Conservation (phyloP, 2,113 vertebrate genomes). For the Campylomormyrus tamandua region DNA sequence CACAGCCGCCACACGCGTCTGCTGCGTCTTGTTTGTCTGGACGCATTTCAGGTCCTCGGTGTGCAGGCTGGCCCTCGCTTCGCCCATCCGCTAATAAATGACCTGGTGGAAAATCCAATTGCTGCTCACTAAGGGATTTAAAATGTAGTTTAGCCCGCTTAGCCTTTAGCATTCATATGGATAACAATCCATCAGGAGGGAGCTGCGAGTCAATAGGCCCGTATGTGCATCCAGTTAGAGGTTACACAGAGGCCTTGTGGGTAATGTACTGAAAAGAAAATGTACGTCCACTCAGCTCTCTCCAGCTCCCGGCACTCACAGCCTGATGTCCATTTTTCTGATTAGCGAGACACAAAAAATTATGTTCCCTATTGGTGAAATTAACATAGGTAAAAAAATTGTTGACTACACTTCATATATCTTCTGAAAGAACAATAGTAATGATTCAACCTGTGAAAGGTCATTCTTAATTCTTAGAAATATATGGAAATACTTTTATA, state of each 20-base stretch:
- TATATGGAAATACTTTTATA: neutral
- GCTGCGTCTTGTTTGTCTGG: neutral
- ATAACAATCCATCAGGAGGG: neutral
- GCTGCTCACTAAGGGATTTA: neutral
- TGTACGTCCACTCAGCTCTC: neutral
- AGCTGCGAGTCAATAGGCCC: neutral
- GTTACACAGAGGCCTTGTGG: neutral
- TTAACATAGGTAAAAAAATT: neutral
- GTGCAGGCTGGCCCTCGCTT: neutral
- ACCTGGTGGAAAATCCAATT: neutral
- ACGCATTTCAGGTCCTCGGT: neutral
- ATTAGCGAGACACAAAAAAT: neutral
- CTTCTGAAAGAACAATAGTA: neutral
- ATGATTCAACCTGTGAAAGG: neutral
- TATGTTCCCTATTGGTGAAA: neutral
- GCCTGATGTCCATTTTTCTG: neutral
- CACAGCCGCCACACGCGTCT: neutral
- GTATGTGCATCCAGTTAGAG: neutral
- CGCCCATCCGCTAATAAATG: neutral
- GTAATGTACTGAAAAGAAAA: neutral
- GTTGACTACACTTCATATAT: neutral
- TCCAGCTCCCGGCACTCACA: neutral
- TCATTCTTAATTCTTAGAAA: neutral
- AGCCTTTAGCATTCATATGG: neutral
- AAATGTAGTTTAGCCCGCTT: neutral